A percentile compares a stretch with the other conserved stretches of the same genome.
These are phyloP conservation scores for Phycodurus eques DNA, from an alignment of 2,113 vertebrate genomes.

Conservation along the genomic window DNA sequence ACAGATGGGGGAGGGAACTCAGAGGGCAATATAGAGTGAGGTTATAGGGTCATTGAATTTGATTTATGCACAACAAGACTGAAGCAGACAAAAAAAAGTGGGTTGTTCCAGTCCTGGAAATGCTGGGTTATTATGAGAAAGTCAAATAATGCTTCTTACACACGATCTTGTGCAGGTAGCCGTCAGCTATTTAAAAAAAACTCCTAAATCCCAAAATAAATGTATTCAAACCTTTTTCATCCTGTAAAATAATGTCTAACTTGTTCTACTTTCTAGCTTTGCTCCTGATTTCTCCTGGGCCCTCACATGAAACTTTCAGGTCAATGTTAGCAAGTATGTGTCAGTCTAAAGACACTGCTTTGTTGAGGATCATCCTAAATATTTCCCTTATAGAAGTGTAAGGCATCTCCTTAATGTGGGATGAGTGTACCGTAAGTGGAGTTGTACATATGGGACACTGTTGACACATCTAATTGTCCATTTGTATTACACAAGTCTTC, in stretches of 20 bases:
- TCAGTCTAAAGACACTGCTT: not conserved
- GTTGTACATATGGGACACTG: not conserved
- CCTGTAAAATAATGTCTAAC: not conserved
- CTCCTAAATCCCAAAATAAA: not conserved
- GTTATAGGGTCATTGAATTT: conserved; percentile 65
- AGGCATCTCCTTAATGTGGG: not conserved
- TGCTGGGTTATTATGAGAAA: conserved; percentile 37
- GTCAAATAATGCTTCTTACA: conserved; percentile 12
- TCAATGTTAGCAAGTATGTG: not conserved
- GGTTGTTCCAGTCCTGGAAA: conserved; percentile 51
- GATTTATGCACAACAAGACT: conserved; percentile 52
- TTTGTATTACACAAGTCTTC: conserved; percentile 1
- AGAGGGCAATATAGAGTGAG: conserved; percentile 42
- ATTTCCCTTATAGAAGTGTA: not conserved
- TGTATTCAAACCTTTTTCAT: not conserved
- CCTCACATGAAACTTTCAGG: not conserved
- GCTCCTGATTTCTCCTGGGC: not conserved
- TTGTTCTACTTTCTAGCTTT: not conserved
- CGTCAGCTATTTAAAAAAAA: not conserved
- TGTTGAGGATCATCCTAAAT: not conserved
- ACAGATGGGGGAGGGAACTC: conserved; percentile 10
- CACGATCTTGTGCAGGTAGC: not conserved
- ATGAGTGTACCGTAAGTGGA: conserved; percentile 9
- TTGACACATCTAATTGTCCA: conserved; percentile 8
- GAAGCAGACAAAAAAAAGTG: conserved; percentile 46